A percentile compares a stretch with the other conserved stretches of the same genome.
phyloP scores from a whole-genome alignment of 2,888 invertebrate species.

The Ashinkailepas kermadecensis region DNA sequence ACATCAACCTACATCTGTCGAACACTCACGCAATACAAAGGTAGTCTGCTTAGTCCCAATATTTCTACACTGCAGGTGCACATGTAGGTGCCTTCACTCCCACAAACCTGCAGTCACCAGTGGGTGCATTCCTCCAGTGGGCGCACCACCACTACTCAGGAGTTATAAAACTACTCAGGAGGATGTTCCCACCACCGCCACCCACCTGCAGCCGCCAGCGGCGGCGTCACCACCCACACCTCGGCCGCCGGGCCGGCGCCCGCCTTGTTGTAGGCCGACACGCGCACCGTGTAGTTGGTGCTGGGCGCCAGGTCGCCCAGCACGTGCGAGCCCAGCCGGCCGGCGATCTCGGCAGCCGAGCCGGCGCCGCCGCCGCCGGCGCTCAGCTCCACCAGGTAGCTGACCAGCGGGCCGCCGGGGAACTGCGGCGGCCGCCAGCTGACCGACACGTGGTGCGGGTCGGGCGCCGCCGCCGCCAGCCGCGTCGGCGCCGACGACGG shows the following conservation, averaged over 20 bases:
- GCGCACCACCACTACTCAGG: too few relatives aligned
- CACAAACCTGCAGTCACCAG: too few relatives aligned
- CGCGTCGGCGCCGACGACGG: conserved; percentile 66
- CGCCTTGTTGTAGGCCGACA: conserved; percentile 68
- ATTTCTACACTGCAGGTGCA: too few relatives aligned
- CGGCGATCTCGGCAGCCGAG: background rate
- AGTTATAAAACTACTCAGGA: too few relatives aligned
- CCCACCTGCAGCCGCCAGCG: background rate
- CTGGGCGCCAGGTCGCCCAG: conserved; percentile 64
- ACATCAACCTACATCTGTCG: too few relatives aligned
- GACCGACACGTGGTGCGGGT: conserved; percentile 72
- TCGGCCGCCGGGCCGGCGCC: conserved; percentile 68
- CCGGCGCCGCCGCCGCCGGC: conserved; percentile 38
- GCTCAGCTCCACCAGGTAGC: conserved; percentile 68
- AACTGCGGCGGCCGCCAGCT: conserved; percentile 82
- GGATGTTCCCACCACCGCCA: too few relatives aligned
- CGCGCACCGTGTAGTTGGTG: conserved; percentile 65
- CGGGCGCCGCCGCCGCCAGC: conserved; percentile 45
- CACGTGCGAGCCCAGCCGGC: conserved; percentile 55
- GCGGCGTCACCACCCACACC: conserved; percentile 54
- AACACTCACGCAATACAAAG: too few relatives aligned
- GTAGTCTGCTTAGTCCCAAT: too few relatives aligned
- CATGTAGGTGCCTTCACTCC: too few relatives aligned
- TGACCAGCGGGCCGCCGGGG: conserved; percentile 77
- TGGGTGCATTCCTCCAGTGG: too few relatives aligned